Percentiles rank a stretch among this genome's conserved stretches.
Evolutionary conservation across 2,888 invertebrate species (phyloP).

Genomic region (Geophilus truncorum): DNA sequence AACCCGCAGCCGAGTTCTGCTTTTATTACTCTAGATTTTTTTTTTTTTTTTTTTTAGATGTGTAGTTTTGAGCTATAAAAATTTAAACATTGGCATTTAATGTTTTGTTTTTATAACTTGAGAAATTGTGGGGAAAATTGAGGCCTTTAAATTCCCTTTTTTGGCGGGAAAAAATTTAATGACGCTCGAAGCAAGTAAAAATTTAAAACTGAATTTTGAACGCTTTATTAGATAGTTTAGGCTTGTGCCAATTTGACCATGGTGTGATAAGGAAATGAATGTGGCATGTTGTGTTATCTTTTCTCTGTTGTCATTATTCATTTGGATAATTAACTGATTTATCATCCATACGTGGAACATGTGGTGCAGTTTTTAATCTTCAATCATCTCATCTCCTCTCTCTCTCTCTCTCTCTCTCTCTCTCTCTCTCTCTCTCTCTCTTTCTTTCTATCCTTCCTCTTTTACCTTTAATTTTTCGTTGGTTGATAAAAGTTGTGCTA

Average conservation of each 20-base stretch:
- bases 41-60: neutral
- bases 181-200: neutral
- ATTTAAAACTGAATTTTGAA: neutral
- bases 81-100: neutral
- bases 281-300: conserved; percentile 1
- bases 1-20: neutral
- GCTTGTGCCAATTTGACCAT: neutral
- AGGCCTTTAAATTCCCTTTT: neutral
- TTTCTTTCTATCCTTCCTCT: neutral
- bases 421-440: neutral
- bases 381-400: neutral
- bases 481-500: neutral
- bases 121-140: neutral
- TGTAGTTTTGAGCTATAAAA: neutral
- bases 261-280: neutral
- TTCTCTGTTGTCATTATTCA: conserved; percentile 8
- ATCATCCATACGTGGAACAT: neutral
- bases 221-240: neutral
- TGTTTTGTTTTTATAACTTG: neutral
- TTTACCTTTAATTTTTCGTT: neutral
- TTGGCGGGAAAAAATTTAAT: neutral
- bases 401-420: too few species aligned
- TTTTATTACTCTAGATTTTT: neutral
- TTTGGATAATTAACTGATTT: conserved; percentile 21
- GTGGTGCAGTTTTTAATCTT: neutral